Evolutionary conservation across 2,113 vertebrate species (phyloP).

Genomic region (Entosphenus tridentatus): DNA sequence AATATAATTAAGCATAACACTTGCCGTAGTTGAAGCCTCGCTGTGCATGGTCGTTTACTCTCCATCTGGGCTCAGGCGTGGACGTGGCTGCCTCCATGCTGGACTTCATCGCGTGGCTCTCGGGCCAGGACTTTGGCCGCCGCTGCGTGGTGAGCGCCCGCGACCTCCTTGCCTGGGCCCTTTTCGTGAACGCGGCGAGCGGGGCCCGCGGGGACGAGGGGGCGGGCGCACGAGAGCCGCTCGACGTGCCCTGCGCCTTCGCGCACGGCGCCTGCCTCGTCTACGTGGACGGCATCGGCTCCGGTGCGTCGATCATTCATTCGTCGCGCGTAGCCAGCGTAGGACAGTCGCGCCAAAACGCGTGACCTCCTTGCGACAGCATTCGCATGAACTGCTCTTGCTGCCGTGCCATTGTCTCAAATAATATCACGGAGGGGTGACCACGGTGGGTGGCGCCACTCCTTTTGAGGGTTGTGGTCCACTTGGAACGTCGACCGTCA

Average conservation of each 20-base stretch:
- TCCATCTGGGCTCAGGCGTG: conserved; percentile 24
- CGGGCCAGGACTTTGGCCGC: conserved; percentile 54
- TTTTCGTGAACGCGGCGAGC: conserved; percentile 56
- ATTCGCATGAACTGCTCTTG: no score
- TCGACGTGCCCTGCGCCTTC: conserved; percentile 40
- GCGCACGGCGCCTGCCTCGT: conserved; percentile 76
- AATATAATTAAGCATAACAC: no score
- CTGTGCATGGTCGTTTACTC: no score
- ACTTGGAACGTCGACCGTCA: no score
- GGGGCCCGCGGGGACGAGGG: conserved; percentile 20
- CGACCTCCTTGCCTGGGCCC: conserved; percentile 72
- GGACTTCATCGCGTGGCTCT: conserved; percentile 81
- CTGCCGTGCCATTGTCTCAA: no score
- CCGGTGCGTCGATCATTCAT: conserved; percentile 28
- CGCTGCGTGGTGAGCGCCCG: conserved; percentile 63
- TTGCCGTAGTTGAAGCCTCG: no score
- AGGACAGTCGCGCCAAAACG: no score
- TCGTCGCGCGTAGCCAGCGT: no score
- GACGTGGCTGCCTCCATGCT: conserved; percentile 63
- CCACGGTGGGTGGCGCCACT: no score
- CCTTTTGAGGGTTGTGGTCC: no score
- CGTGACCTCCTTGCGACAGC: no score
- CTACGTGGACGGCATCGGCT: conserved; percentile 73
- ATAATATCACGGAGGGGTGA: no score
- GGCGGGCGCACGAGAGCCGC: conserved; percentile 17